Evolutionary conservation across 2,113 vertebrate genomes (phyloP), one percentile per base, ranked within the genome.

Genomic region (Pollachius pollachius): DNA sequence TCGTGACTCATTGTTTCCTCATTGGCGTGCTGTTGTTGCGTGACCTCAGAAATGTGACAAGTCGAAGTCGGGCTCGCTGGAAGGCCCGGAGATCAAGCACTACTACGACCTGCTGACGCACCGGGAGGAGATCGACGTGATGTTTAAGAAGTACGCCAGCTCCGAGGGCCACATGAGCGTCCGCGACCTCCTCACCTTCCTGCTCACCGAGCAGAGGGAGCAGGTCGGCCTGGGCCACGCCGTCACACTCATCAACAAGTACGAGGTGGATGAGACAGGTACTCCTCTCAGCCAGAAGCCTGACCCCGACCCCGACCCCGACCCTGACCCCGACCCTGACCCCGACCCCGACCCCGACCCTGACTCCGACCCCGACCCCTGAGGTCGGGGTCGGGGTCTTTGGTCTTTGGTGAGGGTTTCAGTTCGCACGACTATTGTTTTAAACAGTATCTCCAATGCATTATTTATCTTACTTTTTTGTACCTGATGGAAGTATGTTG

Each of bases 61-160:
- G 64, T 96, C 96, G 72, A 89, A 91, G 37, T 97, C 96, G 4
- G 91, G 93, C 41, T 82, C 94, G 17, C 81, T 99, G 84, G 96
- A 99, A 73, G 96, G 93, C 2, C 71, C 91, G 0, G 97, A 99
- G 90, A 98, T 99, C n/a, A 93, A 95, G 77, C 77, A 84, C 11
- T 99, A 98, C 91, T 99, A 99, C 70, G 91, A 93, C 71, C 87
- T 94, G 72, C 90, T 99, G 77, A 99, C 96, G 0, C 27, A 94
- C 0, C 91, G 97, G 5, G 81, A 88, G 18, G 97, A 99, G 88
- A 92, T 99, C 0, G 88, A 96, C 21, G 77, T 64, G 2, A 93
- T 96, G 80, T 99, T 95, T 25, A 62, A 4, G 0, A 77, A 77
- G 0, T 95, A 93, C 0, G 86, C 93, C 0, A 0, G 54, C 52